Conservation (phyloP, 2,797 vertebrate species). For the Myotis planiceps region DNA sequence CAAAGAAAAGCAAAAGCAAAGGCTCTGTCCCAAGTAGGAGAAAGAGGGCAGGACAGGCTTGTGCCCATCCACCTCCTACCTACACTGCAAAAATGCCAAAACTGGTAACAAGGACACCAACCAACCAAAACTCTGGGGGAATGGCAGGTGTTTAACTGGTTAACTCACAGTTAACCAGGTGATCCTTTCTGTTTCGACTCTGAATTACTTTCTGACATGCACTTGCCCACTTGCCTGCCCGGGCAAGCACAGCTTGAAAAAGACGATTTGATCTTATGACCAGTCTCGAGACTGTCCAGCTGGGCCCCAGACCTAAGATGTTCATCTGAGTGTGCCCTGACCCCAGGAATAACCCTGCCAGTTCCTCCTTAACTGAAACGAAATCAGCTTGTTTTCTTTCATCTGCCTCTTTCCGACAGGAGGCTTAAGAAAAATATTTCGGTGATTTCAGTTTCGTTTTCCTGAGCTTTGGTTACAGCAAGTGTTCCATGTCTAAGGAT, state of each 20-base stretch:
- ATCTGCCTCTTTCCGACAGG: neutral
- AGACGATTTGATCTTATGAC: neutral
- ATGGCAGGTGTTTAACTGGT: neutral
- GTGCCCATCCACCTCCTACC: neutral
- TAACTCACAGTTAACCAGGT: neutral
- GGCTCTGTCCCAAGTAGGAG: neutral
- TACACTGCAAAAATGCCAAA: neutral
- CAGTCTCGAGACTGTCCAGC: neutral
- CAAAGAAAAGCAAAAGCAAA: slow-evolving; percentile 40
- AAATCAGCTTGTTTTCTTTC: slow-evolving; percentile 23
- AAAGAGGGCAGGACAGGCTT: neutral
- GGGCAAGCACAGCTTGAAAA: neutral
- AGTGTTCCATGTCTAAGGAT: neutral
- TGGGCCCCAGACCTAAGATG: neutral
- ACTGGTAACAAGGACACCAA: neutral
- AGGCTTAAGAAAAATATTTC: neutral
- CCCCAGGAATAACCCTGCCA: neutral
- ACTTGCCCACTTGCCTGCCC: neutral
- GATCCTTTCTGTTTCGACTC: neutral
- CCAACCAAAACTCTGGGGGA: neutral
- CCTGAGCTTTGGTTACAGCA: neutral
- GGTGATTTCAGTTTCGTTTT: slow-evolving; percentile 60
- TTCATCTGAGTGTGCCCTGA: neutral
- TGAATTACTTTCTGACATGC: neutral
- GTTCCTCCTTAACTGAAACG: neutral